Evolutionary conservation across 2,797 vertebrate species (phyloP), one percentile per base, ranked within the genome.

Genomic region (Danio kyathit): DNA sequence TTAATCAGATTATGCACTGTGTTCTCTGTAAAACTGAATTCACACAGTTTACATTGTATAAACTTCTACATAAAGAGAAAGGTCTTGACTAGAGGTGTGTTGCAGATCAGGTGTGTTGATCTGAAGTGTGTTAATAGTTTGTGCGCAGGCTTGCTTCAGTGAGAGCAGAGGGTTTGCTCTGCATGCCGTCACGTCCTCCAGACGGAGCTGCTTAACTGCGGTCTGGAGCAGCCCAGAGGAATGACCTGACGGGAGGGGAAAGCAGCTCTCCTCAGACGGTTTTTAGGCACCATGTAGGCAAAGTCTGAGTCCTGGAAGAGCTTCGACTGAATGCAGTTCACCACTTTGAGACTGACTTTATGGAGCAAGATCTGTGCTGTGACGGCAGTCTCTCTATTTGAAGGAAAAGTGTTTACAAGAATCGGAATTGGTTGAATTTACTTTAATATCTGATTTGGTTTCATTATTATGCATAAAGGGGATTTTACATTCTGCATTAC

Each of bases 181-280:
- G 90, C 90, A 89, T 93, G 92, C 91, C 85, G 89, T 94, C 93
- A 94, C 91, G 92, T 89, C 88, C 89, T 90, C 91, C 94, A 94
- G 93, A 93, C 92, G 91, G 93, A 87, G 90, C 90, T 90, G 91
- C 88, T 94, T 94, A 92, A 92, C 76, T 92, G 92, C 83, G 93
- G 93, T 94, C 90, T 93, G 92, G 86, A 92, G 85, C 89, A 69
- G 87, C 85, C 82, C 86, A 84, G 76, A 19, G 90, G 91, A 93
- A 93, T 93, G 91, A 88, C 88, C 87, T 75, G 75, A 80, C 80
- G 76, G 77, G 78, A 82, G 56, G 60, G 38, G 70, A 59, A 52
- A 9, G 61, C 46, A 76, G 14, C 40, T 41, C 63, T 49, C 83
- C 40, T 69, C 19, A 52, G 65, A 84, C 67, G 74, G 56, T n/a